Evolutionary conservation across 2,888 invertebrate species (phyloP), one percentile per base, ranked within the genome.

Genomic region (Yponomeuta malinellus): DNA sequence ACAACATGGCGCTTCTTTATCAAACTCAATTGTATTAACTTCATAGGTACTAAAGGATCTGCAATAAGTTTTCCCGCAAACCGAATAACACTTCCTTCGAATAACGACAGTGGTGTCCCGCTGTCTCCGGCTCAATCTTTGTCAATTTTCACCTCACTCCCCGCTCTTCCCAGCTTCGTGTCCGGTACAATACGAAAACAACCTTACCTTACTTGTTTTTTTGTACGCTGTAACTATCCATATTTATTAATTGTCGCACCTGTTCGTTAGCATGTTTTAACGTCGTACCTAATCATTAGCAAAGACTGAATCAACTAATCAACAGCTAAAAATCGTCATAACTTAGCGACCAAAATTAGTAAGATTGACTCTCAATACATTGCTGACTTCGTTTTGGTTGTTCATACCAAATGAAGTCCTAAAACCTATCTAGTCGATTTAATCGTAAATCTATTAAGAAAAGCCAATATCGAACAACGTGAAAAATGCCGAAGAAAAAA

Each of bases 1-100:
- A 88, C 15, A 2, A 59, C 52, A 59, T 15, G 43, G 9, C 5
- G 43, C 43, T 43, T 8, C 23, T 43, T 43, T 43, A 43, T 43
- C 43, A 43, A 43, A 43, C 43, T 8, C 43, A 43, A 43, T 43
- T 43, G 8, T 43, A 43, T 8, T 5, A 43, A 43, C 5, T 1
- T 37, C 37, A 37, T 4, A n/a, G n/a, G n/a, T n/a, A 43, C 43
- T 43, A 43, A 43, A 43, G 43, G 43, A 43, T 43, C 43, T 43
- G 43, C 43, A 43, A 43, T 43, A 43, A 43, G 43, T 43, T 15
- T 59, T 59, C 52, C 52, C 52, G 52, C 15, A 4, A 59, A 59
- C 15, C 15, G 52, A 59, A 59, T 59, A 15, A 59, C 52, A 59
- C 15, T 59, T 59, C 52, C 52, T 59, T 9, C 3, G 23, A 23